phyloP scores from a whole-genome alignment of 2,113 vertebrate species.

The Pedetes capensis region DNA sequence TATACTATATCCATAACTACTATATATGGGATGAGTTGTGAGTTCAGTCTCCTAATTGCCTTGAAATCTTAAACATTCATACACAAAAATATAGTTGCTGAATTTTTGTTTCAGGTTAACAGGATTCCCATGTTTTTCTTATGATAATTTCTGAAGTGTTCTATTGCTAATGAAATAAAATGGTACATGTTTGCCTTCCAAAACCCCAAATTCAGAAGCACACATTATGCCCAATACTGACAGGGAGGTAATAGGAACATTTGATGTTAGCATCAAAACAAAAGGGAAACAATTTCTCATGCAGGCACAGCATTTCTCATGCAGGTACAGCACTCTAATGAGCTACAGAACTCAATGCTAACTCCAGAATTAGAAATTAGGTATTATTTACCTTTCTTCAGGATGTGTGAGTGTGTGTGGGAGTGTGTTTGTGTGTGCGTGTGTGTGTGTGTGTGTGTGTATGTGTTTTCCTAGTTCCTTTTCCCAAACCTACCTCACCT shows the following conservation, averaged over 20 bases:
- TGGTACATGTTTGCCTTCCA: neutral
- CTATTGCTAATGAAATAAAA: neutral
- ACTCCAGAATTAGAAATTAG: constrained; percentile 56
- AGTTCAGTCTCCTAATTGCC: neutral
- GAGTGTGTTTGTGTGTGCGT: neutral
- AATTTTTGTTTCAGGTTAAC: constrained; percentile 7
- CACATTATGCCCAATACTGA: constrained; percentile 12
- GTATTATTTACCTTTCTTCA: neutral
- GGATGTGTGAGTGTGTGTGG: neutral
- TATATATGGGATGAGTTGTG: neutral
- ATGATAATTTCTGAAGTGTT: constrained; percentile 29
- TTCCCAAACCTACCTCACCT: no score
- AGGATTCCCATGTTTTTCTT: neutral
- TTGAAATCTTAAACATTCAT: neutral
- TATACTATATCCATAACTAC: neutral
- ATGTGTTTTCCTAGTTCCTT: no score
- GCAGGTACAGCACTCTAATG: constrained; percentile 47
- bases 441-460: accelerated
- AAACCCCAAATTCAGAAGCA: constrained; percentile 20
- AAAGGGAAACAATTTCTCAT: neutral
- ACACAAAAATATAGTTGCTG: no score
- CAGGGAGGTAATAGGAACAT: constrained; percentile 38
- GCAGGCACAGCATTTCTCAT: neutral
- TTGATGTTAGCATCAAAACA: constrained; percentile 40
- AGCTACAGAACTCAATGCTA: constrained; percentile 49